These are phyloP conservation scores for Epizoanthus ramosus DNA, from an alignment of 92 coral and sea anemone species.

Conservation along the genomic window DNA sequence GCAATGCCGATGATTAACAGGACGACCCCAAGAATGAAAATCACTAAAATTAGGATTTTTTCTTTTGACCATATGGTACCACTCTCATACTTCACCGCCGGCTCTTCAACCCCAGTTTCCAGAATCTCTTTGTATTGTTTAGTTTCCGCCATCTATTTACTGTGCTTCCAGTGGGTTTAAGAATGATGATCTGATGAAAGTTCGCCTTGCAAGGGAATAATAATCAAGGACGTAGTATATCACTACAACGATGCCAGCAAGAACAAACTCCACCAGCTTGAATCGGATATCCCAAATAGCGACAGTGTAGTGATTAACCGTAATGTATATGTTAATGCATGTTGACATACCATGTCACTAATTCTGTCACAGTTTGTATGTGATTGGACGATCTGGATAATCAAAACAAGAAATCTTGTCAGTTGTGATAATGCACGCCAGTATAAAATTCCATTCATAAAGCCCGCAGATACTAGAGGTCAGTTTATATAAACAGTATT, in stretches of 20 bases:
- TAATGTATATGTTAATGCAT: not conserved
- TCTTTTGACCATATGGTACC: conserved; percentile 43
- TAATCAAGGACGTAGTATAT: not conserved
- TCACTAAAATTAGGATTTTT: conserved; percentile 42
- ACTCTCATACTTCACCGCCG: conserved; percentile 9
- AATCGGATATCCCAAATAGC: conserved; percentile 8
- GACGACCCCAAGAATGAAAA: conserved; percentile 53
- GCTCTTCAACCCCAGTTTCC: conserved; percentile 4
- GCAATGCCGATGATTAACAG: conserved; percentile 71
- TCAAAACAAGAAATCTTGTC: too few relatives aligned
- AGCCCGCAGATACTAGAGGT: too few relatives aligned
- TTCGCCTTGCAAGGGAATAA: not conserved
- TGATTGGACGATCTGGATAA: not conserved
- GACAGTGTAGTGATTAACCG: not conserved
- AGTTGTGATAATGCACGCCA: too few relatives aligned
- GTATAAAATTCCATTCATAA: too few relatives aligned
- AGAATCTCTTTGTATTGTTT: not conserved
- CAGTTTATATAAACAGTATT: too few relatives aligned
- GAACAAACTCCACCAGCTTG: not conserved
- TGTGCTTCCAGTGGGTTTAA: not conserved
- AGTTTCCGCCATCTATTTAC: conserved; percentile 8
- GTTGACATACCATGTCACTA: conserved; percentile 10
- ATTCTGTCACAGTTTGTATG: not conserved
- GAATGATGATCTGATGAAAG: conserved; percentile 14
- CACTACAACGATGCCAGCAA: not conserved